Percentiles rank a stretch among this genome's conserved stretches.
These are phyloP conservation scores for Planococcus citri DNA, from an alignment of 1,140 invertebrate genomes.

Conservation along the genomic window DNA sequence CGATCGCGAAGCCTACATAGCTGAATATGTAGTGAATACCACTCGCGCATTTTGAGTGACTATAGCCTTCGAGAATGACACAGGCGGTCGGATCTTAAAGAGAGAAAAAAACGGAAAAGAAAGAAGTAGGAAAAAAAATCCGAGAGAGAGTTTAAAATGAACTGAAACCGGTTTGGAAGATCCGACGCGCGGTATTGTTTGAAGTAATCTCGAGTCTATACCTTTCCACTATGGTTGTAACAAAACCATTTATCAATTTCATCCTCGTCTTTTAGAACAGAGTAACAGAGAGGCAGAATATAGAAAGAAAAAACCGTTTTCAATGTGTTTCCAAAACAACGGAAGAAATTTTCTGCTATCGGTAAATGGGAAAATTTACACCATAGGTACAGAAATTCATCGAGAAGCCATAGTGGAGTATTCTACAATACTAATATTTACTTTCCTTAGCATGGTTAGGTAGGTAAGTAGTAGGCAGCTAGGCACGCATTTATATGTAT, in stretches of 20 bases:
- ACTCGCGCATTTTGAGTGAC: not conserved
- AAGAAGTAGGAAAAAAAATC: not conserved
- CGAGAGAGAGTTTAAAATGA: conserved; percentile 17
- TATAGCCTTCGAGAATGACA: conserved; percentile 2
- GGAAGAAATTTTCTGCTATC: not conserved
- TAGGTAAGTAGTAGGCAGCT: too few species aligned
- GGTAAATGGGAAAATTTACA: not conserved
- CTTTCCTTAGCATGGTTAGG: too few species aligned
- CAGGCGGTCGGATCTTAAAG: not conserved
- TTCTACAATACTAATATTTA: too few species aligned
- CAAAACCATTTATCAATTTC: conserved; percentile 16
- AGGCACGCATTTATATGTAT: too few species aligned
- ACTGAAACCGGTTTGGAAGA: conserved; percentile 12
- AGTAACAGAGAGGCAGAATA: not conserved
- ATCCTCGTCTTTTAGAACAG: not conserved
- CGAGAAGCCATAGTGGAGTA: too few species aligned
- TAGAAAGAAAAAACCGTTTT: not conserved
- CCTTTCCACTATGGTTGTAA: not conserved
- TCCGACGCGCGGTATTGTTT: conserved; percentile 16
- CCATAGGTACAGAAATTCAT: too few species aligned
- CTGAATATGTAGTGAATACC: too few species aligned
- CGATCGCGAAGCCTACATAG: not conserved
- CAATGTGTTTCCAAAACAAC: conserved; percentile 15
- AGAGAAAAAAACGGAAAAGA: not conserved
- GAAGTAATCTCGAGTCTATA: conserved; percentile 10